phyloP scores from a whole-genome alignment of 2,888 invertebrate genomes.

The Trachelus tabidus region DNA sequence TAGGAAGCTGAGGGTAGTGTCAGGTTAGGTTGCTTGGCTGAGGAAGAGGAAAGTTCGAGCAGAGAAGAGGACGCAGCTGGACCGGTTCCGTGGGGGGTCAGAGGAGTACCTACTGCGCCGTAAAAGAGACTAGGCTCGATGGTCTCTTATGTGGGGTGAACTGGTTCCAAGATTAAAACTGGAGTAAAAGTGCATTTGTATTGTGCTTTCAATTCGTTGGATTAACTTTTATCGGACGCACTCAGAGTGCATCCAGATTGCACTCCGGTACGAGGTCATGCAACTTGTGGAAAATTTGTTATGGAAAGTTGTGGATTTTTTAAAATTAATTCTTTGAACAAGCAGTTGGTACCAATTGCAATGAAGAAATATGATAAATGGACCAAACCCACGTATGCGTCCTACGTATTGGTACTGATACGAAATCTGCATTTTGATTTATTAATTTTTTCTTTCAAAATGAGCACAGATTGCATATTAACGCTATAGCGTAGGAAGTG shows the following conservation, averaged over 20 bases:
- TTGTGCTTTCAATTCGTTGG: conserved; percentile 33
- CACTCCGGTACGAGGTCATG: background rate
- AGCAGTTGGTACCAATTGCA: background rate
- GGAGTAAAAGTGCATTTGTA: conserved; percentile 57
- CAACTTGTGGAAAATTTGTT: background rate
- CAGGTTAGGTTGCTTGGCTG: conserved; percentile 2
- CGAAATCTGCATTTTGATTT: background rate
- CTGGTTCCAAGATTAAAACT: conserved; percentile 55
- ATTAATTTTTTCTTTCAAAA: background rate
- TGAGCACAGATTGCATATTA: background rate
- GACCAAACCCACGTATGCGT: background rate
- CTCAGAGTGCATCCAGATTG: background rate
- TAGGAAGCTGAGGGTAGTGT: background rate
- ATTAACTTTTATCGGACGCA: conserved; percentile 5
- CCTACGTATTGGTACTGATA: background rate
- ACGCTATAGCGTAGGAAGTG: background rate
- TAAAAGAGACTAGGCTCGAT: conserved; percentile 48
- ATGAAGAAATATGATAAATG: background rate
- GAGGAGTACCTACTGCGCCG: conserved; percentile 5
- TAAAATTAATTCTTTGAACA: background rate
- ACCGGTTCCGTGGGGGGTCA: conserved; percentile 22
- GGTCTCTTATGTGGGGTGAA: conserved; percentile 50
- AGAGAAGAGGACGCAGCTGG: conserved; percentile 15
- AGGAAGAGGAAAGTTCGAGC: conserved; percentile 26
- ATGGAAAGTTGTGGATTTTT: background rate